Evolutionary conservation across 2,113 vertebrate genomes (phyloP).

Genomic region (Plotosus lineatus): DNA sequence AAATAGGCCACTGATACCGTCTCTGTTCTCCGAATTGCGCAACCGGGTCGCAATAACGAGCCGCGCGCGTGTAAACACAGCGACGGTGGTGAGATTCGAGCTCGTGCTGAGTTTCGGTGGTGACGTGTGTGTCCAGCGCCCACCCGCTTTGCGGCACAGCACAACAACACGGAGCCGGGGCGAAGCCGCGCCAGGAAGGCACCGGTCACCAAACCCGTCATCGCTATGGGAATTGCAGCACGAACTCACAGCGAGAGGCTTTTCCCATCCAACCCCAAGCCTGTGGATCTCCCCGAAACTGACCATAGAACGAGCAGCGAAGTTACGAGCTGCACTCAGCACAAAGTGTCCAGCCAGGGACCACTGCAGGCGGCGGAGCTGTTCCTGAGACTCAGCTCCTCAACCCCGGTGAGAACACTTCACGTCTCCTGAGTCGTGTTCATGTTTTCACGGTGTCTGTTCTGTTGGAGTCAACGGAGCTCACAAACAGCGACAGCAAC

Average conservation of each 20-base stretch:
- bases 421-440: slow-evolving; percentile 51
- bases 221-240: slow-evolving; percentile 69
- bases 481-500: not conserved
- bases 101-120: slow-evolving; percentile 48
- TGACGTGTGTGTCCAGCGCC: slow-evolving; percentile 45
- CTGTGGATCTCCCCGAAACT: slow-evolving; percentile 56
- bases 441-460: slow-evolving; percentile 47
- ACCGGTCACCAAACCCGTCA: slow-evolving; percentile 52
- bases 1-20: not conserved
- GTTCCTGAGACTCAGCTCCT: slow-evolving; percentile 49
- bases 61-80: no score
- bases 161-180: slow-evolving; percentile 56
- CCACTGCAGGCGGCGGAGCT: slow-evolving; percentile 49
- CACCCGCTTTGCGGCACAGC: slow-evolving; percentile 55
- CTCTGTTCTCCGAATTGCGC: not conserved
- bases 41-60: not conserved
- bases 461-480: slow-evolving; percentile 14
- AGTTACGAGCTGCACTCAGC: slow-evolving; percentile 49
- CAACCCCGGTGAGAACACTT: slow-evolving; percentile 59
- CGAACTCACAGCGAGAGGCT: slow-evolving; percentile 54
- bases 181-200: slow-evolving; percentile 56
- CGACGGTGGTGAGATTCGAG: not conserved
- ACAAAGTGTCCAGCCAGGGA: slow-evolving; percentile 40
- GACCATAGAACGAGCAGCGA: slow-evolving; percentile 58
- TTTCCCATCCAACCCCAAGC: slow-evolving; percentile 51